Evolutionary conservation across 2,113 vertebrate genomes (phyloP).

Genomic region (Coracopsis vasa): DNA sequence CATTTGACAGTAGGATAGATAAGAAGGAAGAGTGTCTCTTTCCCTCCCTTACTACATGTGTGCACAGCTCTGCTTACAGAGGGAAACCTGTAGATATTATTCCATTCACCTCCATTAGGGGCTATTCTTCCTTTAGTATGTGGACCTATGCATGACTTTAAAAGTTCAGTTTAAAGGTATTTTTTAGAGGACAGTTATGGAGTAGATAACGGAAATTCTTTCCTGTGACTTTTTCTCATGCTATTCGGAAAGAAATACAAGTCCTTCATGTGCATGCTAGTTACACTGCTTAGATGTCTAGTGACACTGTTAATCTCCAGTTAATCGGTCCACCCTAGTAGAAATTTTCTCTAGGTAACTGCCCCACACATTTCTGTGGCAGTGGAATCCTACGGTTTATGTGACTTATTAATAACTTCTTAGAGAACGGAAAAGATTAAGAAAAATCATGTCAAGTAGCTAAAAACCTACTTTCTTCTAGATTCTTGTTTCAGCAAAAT

Average conservation of each 20-base stretch:
- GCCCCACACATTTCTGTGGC: not conserved
- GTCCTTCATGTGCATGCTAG: not conserved
- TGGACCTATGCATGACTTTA: not conserved
- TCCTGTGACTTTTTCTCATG: not conserved
- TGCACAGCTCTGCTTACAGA: not conserved
- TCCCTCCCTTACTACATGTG: not conserved
- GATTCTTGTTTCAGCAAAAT: not conserved
- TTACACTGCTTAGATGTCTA: not conserved
- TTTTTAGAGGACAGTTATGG: not conserved
- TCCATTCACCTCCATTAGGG: not conserved
- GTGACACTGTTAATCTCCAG: not conserved
- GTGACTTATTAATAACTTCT: not conserved
- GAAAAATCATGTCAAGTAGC: rapidly evolving
- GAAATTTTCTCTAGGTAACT: not conserved
- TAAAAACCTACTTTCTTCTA: not conserved
- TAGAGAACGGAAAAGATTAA: not conserved
- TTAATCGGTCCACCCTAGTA: not conserved
- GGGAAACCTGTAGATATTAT: not conserved
- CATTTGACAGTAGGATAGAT: not conserved
- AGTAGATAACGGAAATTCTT: not conserved
- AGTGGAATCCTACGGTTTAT: not conserved
- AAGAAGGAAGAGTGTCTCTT: not conserved
- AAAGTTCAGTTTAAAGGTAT: not conserved
- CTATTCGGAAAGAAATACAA: not conserved
- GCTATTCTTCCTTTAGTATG: not conserved